Evolutionary conservation across 1,140 invertebrate genomes (phyloP), one percentile per base, ranked within the genome.

Genomic region (Hyles vespertilio): DNA sequence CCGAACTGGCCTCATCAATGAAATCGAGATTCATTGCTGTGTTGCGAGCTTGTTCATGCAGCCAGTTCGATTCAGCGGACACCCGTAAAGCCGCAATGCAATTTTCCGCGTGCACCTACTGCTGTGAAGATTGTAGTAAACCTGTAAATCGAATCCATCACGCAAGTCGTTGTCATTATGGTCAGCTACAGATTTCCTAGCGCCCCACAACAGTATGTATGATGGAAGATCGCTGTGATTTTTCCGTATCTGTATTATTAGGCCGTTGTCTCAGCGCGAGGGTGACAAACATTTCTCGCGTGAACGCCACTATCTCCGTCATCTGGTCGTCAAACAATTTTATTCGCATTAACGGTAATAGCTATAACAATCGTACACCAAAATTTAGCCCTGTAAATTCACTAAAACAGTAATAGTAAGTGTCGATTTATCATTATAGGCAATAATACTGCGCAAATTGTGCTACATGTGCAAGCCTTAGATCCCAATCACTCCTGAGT

Each of bases 61-160:
- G 59, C 58, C 45, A 57, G 60, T 69, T 70, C 58, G 55, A 67
- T 69, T 60, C 67, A 71, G 72, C 67, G 69, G 68, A 77, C 70
- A 74, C 69, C 66, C 59, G 70, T 80, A 73, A 73, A 79, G 76
- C 79, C 81, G 67, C 79, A 85, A 81, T 58, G 72, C 70, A 84
- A 87, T 84, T 84, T 84, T 63, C 75, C 61, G 65, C 60, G 40
- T 67, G 67, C 65, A 70, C 68, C 62, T 60, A 63, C 72, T 59
- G 61, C 72, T 70, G 59, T 63, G 67, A 69, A 77, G 72, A 81
- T 81, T 85, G 72, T 77, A 80, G 65, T 64, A 62, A 84, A 84
- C 76, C 78, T 81, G 74, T 81, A 85, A 84, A 85, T 80, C 72
- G 74, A 79, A 84, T 84, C 75, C 76, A 83, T 81, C 78, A 80